Evolutionary conservation across 2,797 vertebrate genomes (phyloP).

Genomic region (Hydrocynus forskahlii): DNA sequence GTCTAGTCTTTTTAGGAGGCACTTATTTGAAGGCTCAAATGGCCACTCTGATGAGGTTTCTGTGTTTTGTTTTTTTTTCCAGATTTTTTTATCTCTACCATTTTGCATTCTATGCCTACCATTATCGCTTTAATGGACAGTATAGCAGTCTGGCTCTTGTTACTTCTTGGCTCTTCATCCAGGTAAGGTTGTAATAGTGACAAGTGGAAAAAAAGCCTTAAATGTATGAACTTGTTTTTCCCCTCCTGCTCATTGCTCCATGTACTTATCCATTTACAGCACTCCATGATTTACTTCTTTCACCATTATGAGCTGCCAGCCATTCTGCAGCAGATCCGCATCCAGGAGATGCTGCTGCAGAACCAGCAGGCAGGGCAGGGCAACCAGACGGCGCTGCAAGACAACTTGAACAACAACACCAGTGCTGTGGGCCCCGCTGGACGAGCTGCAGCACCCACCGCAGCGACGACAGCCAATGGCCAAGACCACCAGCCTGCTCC

Average conservation of each 20-base stretch:
- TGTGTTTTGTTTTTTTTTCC: neutral
- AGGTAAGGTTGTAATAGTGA: conserved; percentile 76
- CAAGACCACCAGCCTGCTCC: conserved; percentile 57
- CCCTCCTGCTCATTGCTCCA: neutral
- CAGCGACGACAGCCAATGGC: conserved; percentile 44
- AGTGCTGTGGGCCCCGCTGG: conserved; percentile 38
- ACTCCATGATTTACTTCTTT: conserved; percentile 99
- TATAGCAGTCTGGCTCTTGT: conserved; percentile 97
- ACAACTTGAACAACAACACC: conserved; percentile 93
- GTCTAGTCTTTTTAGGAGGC: neutral
- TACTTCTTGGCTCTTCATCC: conserved; percentile 98
- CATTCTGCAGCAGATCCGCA: conserved; percentile 94
- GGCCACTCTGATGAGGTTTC: neutral
- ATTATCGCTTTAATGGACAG: conserved; percentile 97
- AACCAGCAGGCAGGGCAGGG: conserved; percentile 89
- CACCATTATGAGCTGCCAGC: conserved; percentile 97
- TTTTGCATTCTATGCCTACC: conserved; percentile 97
- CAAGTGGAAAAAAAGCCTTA: neutral
- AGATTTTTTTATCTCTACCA: conserved; percentile 98
- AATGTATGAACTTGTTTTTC: neutral
- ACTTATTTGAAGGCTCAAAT: conserved; percentile 1
- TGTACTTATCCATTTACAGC: conserved; percentile 71
- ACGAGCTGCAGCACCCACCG: neutral
- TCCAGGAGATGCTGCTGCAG: conserved; percentile 96
- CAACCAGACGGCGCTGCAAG: conserved; percentile 89